A percentile compares a stretch with the other conserved stretches of the same genome.
These are phyloP conservation scores for Cryptosula pallasiana DNA, from an alignment of 2,888 invertebrate genomes.

Conservation along the genomic window DNA sequence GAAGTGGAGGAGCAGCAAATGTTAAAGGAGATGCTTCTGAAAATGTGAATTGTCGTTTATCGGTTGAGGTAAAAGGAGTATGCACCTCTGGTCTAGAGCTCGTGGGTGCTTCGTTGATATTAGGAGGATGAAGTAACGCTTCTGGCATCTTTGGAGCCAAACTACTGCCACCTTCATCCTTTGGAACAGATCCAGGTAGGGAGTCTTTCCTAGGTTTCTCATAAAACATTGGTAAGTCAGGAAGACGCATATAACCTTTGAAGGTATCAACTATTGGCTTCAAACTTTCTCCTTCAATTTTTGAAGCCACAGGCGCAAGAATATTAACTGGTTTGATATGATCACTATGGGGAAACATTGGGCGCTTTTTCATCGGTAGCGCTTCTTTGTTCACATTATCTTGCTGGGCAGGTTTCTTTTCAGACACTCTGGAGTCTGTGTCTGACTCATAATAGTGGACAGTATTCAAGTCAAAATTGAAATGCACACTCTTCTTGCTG, in stretches of 20 bases:
- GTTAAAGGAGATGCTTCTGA: too few relatives aligned
- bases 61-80: neutral
- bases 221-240: neutral
- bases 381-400: conserved; percentile 10
- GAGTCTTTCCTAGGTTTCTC: neutral
- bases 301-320: too few relatives aligned
- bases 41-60: neutral
- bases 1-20: too few relatives aligned
- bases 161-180: neutral
- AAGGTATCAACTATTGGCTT: neutral
- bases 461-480: neutral
- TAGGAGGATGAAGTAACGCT: neutral
- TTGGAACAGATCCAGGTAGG: neutral
- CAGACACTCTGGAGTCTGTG: neutral
- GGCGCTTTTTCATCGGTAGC: neutral
- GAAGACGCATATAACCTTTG: conserved; percentile 2
- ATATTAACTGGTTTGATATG: too few relatives aligned
- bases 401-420: neutral
- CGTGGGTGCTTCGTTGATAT: neutral
- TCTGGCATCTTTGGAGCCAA: neutral
- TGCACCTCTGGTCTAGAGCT: neutral
- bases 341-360: neutral
- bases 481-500: conserved; percentile 9
- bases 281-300: neutral
- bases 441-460: neutral